These are phyloP conservation scores for Dorcus hopei DNA, from an alignment of 2,888 invertebrate species.

Conservation along the genomic window DNA sequence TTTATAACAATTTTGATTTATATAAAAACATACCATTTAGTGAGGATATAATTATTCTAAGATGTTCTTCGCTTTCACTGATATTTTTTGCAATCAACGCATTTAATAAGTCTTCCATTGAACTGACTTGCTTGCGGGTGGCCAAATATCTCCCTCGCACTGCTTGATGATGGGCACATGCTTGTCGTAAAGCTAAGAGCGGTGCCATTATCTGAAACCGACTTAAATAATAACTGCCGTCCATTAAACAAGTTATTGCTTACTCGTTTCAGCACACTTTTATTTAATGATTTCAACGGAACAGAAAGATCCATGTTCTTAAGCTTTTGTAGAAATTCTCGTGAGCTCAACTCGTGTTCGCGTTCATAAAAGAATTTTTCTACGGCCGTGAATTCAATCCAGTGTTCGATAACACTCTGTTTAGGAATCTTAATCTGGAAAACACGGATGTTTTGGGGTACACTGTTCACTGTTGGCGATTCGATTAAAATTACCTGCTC, in stretches of 20 bases:
- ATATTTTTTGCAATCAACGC: slow-evolving; percentile 61
- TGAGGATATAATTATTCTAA: slow-evolving; percentile 61
- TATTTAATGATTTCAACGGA: slow-evolving; percentile 51
- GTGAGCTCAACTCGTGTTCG: slow-evolving; percentile 55
- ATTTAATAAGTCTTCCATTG: slow-evolving; percentile 64
- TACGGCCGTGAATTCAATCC: slow-evolving; percentile 65
- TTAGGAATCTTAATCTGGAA: slow-evolving; percentile 60
- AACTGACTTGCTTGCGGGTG: slow-evolving; percentile 54
- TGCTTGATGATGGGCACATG: slow-evolving; percentile 68
- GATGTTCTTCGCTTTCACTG: slow-evolving; percentile 60
- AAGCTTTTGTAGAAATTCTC: slow-evolving; percentile 51
- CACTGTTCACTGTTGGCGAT: too few species aligned
- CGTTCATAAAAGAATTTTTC: slow-evolving; percentile 71
- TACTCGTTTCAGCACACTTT: slow-evolving; percentile 46
- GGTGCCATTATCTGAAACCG: slow-evolving; percentile 58
- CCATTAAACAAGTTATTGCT: slow-evolving; percentile 11
- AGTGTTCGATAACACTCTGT: slow-evolving; percentile 58
- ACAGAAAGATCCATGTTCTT: slow-evolving; percentile 47
- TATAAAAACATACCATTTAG: slow-evolving; percentile 55
- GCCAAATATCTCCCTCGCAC: slow-evolving; percentile 55
- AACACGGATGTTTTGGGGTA: background rate
- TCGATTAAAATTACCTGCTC: slow-evolving; percentile 51
- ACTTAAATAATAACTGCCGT: background rate
- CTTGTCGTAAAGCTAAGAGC: slow-evolving; percentile 63
- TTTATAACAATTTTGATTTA: background rate